Evolutionary conservation across 2,888 invertebrate species (phyloP).

Genomic region (Linnaemya vulpina): DNA sequence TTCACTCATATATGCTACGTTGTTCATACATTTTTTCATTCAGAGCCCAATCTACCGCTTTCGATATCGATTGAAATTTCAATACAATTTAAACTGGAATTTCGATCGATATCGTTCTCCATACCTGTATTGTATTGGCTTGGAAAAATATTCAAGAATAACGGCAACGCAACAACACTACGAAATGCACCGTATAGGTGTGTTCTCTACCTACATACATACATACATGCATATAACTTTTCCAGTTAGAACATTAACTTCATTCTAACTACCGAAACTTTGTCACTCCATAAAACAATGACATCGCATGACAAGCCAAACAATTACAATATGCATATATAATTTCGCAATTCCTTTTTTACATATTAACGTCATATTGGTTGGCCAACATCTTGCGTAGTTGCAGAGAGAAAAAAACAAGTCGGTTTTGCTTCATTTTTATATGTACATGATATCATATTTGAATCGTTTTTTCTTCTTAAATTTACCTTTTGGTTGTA

Average conservation of each 20-base stretch:
- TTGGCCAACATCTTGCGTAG: constrained; percentile 22
- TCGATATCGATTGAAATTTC: too few relatives aligned
- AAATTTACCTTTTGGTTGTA: constrained; percentile 35
- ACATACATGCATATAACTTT: too few relatives aligned
- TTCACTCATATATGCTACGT: too few relatives aligned
- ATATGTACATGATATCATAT: constrained; percentile 4
- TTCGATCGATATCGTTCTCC: too few relatives aligned
- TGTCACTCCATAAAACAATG: background rate
- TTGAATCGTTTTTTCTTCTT: constrained; percentile 7
- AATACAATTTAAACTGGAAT: too few relatives aligned
- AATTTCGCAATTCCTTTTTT: constrained; percentile 3
- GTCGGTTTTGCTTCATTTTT: constrained; percentile 40
- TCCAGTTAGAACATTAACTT: background rate
- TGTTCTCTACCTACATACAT: background rate
- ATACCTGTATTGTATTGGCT: background rate
- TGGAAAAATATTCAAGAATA: background rate
- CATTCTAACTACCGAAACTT: background rate
- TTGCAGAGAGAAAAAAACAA: constrained; percentile 11
- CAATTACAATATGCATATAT: background rate
- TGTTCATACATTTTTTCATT: too few relatives aligned
- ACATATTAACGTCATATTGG: background rate
- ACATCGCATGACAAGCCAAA: background rate
- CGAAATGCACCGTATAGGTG: background rate
- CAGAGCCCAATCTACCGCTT: too few relatives aligned
- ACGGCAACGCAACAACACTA: background rate